Evolutionary conservation across 2,797 vertebrate genomes (phyloP), one percentile per base, ranked within the genome.

Genomic region (Anabacerthia variegaticeps): DNA sequence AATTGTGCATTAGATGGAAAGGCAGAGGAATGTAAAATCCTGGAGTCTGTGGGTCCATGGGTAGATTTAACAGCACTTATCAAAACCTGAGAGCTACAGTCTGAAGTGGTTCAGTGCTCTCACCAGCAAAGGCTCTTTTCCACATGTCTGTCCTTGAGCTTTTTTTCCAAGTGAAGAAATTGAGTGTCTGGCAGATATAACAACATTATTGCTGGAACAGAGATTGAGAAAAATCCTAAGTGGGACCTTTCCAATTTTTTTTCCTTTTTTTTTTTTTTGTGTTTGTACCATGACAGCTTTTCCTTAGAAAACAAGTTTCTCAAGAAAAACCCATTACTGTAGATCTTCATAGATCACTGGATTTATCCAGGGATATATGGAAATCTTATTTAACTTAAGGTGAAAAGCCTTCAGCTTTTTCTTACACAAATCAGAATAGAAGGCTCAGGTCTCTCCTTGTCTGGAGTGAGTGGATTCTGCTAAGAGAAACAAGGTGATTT

Each of bases 41-140:
- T 22, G 27, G 27, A 48, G 1, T 46, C n/a, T 27, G 34, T 68
- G 63, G 20, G 26, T 44, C 41, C 0, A 0, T 62, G 54, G 39
- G 22, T 24, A 34, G 27, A 19, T 85, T 43, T 77, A 75, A 59
- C 28, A 32, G 17, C 15, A 1, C 4, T 3, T 17, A 5, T 66
- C n/a, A 44, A 81, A 72, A 87, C 23, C 11, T 5, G 46, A 66
- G 43, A 41, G 72, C 39, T 55, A 1, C 27, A n/a, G 6, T 43
- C 46, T n/a, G 32, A 67, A 88, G 74, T 14, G 51, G 54, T 78
- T 65, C 14, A 6, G 22, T 27, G 27, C 30, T 62, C 11, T 39
- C 20, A 4, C n/a, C 24, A 54, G 43, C 30, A 43, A 65, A 65
- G 55, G 9, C 4, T 9, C 18, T 85, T 69, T 67, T 68, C 23